Evolutionary conservation across 2,797 vertebrate genomes (phyloP), one percentile per base, ranked within the genome.

Genomic region (Acrossocheilus fasciatus): DNA sequence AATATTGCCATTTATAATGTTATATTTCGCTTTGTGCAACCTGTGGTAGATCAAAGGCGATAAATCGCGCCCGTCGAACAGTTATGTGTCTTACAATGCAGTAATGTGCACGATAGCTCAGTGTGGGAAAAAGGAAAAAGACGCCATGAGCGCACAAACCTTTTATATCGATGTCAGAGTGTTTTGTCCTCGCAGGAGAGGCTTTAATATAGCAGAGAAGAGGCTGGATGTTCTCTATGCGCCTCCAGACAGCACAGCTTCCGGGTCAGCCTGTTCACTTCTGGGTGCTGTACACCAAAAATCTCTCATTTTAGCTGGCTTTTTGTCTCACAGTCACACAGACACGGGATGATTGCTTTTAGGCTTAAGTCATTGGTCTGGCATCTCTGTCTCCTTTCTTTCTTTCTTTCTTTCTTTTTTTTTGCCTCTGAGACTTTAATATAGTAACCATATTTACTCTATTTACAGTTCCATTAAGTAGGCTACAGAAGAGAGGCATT

Each of bases 251-350:
- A 93, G 91, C 96, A 96, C 88, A 94, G 96, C 96, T 97, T 98
- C 97, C 97, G 97, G 97, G 96, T 98, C 97, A 96, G 95, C 89
- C 95, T 94, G 96, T 97, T 98, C 96, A 97, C 97, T 97, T 97
- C 97, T 97, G 97, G 97, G 96, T 96, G 94, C 94, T 95, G 93
- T 92, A 83, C 74, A 52, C 54, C 62, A 85, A 81, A 30, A 70
- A 70, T 23, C 74, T 75, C 80, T 50, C 17, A 52, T 74, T 83
- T 86, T 64, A 52, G 69, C 69, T 36, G 26, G 52, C 15, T 30
- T 50, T 43, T 26, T 66, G 18, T 64, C 6, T 50, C 14, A 1
- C 18, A 30, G 30, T 30, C 30, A 30, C 26, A 18, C 41, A 43
- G 36, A 62, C 4, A 14, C 8, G 8, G 14, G 15, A 66, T 23